Conservation (phyloP, 1,140 invertebrate species). For the Drosophila grimshawi region DNA sequence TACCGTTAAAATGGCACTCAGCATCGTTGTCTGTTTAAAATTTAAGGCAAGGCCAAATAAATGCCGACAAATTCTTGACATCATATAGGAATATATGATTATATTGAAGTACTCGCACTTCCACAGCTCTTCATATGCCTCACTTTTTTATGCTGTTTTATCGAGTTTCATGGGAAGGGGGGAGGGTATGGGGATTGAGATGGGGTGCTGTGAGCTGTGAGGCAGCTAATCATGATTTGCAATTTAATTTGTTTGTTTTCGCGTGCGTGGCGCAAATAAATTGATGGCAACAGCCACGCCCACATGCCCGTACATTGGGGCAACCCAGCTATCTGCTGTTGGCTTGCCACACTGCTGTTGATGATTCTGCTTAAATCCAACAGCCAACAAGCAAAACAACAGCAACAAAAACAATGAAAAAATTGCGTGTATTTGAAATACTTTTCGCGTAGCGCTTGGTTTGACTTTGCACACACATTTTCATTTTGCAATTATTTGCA, state of each 20-base stretch:
- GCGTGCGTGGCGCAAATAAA: conserved; percentile 77
- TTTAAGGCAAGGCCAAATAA: conserved; percentile 21
- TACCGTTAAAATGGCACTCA: not conserved
- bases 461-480: conserved; percentile 50
- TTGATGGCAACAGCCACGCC: conserved; percentile 64
- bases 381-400: not conserved
- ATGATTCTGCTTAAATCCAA: conserved; percentile 36
- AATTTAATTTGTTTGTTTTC: conserved; percentile 78
- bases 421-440: conserved; percentile 26
- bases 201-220: conserved; percentile 20
- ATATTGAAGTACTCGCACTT: conserved; percentile 29
- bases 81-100: conserved; percentile 32
- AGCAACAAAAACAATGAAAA: conserved; percentile 12
- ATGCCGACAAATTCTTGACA: conserved; percentile 3
- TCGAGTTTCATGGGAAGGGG: conserved; percentile 9
- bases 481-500: conserved; percentile 72
- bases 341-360: conserved; percentile 24
- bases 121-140: conserved; percentile 9
- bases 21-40: conserved; percentile 9
- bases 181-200: not conserved
- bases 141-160: conserved; percentile 19
- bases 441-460: conserved; percentile 38
- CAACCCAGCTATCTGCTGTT: conserved; percentile 5
- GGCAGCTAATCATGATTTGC: conserved; percentile 78
- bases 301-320: not conserved